Evolutionary conservation across 2,888 invertebrate species (phyloP).

Genomic region (Hypomecis atomaria): DNA sequence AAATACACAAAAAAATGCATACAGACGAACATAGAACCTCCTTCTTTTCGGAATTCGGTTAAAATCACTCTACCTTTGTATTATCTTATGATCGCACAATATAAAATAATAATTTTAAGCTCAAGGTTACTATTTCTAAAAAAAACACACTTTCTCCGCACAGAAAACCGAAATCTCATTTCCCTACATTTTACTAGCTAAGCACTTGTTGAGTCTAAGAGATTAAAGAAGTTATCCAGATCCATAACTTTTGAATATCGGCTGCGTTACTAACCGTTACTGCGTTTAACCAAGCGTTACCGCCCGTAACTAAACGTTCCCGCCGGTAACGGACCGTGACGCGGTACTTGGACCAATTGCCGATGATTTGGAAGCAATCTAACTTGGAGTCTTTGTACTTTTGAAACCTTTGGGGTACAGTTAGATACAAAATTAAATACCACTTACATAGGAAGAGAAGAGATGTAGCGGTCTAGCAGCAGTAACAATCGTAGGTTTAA

Average conservation of each 20-base stretch:
- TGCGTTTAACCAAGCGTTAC: neutral
- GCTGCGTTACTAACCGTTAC: constrained; percentile 2
- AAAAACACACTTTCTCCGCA: too few species aligned
- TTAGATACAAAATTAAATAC: constrained; percentile 1
- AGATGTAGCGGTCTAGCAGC: too few species aligned
- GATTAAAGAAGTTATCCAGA: neutral
- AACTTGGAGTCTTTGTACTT: constrained; percentile 25
- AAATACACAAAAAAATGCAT: too few species aligned
- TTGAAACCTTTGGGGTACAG: constrained; percentile 7
- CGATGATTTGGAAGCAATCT: constrained; percentile 28
- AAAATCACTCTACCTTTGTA: too few species aligned
- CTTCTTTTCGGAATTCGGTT: too few species aligned
- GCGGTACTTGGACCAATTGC: constrained; percentile 19
- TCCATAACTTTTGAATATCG: constrained; percentile 7
- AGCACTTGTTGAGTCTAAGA: neutral
- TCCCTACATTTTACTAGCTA: too few species aligned
- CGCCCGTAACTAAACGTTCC: neutral
- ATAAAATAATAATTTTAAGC: too few species aligned
- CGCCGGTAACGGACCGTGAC: constrained; percentile 16
- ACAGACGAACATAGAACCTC: too few species aligned
- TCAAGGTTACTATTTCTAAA: too few species aligned
- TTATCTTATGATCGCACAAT: neutral
- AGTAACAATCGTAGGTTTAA: too few species aligned
- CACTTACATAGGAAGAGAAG: neutral
- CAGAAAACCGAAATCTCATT: too few species aligned